phyloP scores from a whole-genome alignment of 2,888 invertebrate genomes.

The Melinaea menophilus region DNA sequence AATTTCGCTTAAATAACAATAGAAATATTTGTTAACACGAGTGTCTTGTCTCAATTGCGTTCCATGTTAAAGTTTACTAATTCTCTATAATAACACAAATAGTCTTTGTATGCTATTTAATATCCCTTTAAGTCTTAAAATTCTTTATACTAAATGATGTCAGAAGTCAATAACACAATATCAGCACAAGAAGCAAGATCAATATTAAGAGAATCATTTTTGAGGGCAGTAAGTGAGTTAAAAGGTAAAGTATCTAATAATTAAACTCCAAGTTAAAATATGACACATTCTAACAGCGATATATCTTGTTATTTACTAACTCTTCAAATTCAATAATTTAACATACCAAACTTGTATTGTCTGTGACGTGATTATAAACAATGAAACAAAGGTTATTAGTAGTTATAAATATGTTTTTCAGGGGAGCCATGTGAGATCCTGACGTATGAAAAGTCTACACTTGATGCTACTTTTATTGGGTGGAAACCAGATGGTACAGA shows the following conservation, averaged over 20 bases:
- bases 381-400: background rate
- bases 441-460: constrained; percentile 56
- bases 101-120: too few species aligned
- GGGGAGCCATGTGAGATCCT: constrained; percentile 55
- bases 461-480: constrained; percentile 52
- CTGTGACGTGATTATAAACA: background rate
- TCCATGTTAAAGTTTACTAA: too few species aligned
- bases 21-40: too few species aligned
- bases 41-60: too few species aligned
- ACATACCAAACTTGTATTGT: too few species aligned
- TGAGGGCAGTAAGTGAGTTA: constrained; percentile 51
- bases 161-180: constrained; percentile 33
- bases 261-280: background rate
- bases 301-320: too few species aligned
- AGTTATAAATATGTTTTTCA: constrained; percentile 34
- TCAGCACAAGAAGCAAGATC: constrained; percentile 51
- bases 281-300: too few species aligned
- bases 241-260: constrained; percentile 45
- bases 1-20: too few species aligned
- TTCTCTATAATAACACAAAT: too few species aligned
- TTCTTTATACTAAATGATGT: constrained; percentile 14
- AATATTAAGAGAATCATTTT: constrained; percentile 57
- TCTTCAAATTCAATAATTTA: too few species aligned
- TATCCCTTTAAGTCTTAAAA: too few species aligned
- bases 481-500: constrained; percentile 61